Conservation (phyloP, 2,113 vertebrate species). For the Antigone vipio region DNA sequence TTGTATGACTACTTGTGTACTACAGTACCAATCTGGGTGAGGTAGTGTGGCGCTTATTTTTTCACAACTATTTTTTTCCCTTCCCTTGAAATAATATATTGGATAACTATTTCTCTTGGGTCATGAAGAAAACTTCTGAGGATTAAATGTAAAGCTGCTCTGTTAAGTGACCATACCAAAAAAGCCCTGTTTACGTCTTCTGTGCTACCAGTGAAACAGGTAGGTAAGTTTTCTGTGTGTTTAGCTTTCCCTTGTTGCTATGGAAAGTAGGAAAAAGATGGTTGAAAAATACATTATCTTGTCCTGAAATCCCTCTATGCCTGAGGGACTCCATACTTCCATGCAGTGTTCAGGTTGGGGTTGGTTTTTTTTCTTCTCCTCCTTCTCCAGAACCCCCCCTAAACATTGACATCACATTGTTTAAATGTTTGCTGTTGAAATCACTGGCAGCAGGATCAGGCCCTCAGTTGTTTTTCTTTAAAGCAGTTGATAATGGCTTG, state of each 20-base stretch:
- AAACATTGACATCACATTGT: not conserved
- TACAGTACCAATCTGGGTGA: not conserved
- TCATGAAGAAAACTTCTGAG: not conserved
- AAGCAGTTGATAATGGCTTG: not conserved
- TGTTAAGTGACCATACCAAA: not conserved
- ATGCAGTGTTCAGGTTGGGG: not conserved
- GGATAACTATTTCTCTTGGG: not conserved
- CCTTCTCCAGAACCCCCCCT: not conserved
- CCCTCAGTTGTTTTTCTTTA: constrained; percentile 10
- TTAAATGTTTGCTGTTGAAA: not conserved
- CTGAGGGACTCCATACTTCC: not conserved
- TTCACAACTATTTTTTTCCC: not conserved
- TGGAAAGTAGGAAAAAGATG: not conserved
- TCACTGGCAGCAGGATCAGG: not conserved
- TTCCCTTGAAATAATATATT: not conserved
- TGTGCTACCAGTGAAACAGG: not conserved
- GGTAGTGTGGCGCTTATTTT: not conserved
- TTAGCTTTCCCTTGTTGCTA: not conserved
- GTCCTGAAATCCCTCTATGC: constrained; percentile 23
- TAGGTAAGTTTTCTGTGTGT: constrained; percentile 35
- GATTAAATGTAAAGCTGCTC: constrained; percentile 1
- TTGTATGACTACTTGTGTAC: not conserved
- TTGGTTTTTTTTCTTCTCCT: not conserved
- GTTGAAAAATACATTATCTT: constrained; percentile 12
- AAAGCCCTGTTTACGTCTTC: not conserved